Evolutionary conservation across 1,140 invertebrate species (phyloP).

Genomic region (Zelostemma sp.): DNA sequence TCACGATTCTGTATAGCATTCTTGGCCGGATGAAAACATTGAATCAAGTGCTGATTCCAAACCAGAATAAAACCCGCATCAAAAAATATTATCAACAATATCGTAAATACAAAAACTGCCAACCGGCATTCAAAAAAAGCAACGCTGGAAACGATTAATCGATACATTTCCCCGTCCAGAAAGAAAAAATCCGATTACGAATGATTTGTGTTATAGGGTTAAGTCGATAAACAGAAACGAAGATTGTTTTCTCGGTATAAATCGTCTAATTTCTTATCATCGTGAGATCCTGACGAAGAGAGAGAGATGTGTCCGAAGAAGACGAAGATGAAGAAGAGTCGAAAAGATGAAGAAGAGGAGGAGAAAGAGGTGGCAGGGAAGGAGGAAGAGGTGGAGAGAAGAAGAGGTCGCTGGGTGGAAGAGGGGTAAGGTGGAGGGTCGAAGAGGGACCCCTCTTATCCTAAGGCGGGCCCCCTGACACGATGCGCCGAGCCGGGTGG

Average conservation of each 20-base stretch:
- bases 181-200: too few relatives aligned
- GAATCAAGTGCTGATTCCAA: conserved; percentile 21
- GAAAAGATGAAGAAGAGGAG: conserved; percentile 4
- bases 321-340: neutral
- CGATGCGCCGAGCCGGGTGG: conserved; percentile 50
- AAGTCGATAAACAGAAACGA: too few relatives aligned
- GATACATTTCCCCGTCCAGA: too few relatives aligned
- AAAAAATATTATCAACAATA: too few relatives aligned
- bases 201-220: too few relatives aligned
- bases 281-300: conserved; percentile 11
- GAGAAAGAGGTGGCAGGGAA: neutral
- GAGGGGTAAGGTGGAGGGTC: conserved; percentile 22
- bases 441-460: conserved; percentile 32
- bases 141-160: too few relatives aligned
- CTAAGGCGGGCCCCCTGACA: conserved; percentile 51
- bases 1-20: conserved; percentile 42
- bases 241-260: conserved; percentile 1
- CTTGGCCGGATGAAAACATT: conserved; percentile 43
- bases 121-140: too few relatives aligned
- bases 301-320: conserved; percentile 20
- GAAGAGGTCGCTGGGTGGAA: conserved; percentile 9
- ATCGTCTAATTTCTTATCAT: neutral
- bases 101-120: too few relatives aligned
- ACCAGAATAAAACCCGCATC: too few relatives aligned
- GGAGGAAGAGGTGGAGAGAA: conserved; percentile 8